phyloP scores from a whole-genome alignment of 2,113 vertebrate genomes.

The Calidris pygmaea region DNA sequence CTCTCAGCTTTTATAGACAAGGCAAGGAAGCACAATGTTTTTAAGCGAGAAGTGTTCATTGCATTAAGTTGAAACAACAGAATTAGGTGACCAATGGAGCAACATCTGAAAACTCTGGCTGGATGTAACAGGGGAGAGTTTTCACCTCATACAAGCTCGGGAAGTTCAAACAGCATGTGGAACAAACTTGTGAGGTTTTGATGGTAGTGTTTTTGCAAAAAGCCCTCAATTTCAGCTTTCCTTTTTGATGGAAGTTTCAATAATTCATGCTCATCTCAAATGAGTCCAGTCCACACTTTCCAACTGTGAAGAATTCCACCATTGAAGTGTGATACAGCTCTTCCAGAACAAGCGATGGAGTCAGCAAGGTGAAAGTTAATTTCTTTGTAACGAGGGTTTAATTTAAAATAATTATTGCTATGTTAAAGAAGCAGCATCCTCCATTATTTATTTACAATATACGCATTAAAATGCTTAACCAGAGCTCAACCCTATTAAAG shows the following conservation, averaged over 20 bases:
- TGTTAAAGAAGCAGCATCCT: neutral
- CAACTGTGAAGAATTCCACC: neutral
- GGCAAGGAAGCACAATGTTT: neutral
- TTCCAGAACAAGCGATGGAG: neutral
- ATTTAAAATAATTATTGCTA: neutral
- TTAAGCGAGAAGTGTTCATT: neutral
- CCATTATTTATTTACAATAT: neutral
- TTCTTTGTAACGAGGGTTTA: neutral
- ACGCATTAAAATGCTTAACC: neutral
- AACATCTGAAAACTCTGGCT: neutral
- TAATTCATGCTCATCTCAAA: neutral
- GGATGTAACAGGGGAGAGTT: neutral
- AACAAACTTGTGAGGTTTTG: neutral
- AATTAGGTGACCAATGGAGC: neutral
- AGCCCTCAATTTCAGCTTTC: neutral
- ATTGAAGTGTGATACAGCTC: neutral
- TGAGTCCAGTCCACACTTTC: accelerated
- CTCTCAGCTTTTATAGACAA: too few species aligned
- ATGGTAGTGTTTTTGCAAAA: neutral
- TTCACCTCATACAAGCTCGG: neutral
- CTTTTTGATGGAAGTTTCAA: neutral
- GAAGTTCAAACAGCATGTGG: accelerated
- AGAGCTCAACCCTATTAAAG: neutral
- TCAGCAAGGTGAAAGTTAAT: neutral
- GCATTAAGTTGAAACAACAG: neutral